Evolutionary conservation across 1,140 invertebrate genomes (phyloP).

Genomic region (Magallana angulata): DNA sequence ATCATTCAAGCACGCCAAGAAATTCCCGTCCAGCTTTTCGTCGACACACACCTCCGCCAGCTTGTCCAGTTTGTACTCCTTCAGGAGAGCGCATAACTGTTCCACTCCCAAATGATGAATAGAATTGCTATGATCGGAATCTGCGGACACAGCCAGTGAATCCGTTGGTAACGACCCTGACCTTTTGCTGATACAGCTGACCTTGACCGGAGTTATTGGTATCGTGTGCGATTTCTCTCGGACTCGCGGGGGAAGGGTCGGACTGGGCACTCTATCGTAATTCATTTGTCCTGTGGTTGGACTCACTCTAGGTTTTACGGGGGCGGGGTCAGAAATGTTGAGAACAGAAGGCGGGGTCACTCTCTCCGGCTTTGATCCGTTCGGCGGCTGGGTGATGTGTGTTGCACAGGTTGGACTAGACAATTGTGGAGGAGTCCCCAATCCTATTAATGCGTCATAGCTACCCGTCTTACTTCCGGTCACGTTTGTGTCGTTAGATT

Average conservation of each 20-base stretch:
- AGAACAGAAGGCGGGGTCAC: too few species aligned
- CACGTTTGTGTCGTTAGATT: too few species aligned
- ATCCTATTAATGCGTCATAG: not conserved
- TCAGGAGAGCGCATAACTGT: not conserved
- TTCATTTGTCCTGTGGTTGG: not conserved
- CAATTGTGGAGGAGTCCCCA: not conserved
- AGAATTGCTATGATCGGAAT: not conserved
- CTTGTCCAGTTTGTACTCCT: constrained; percentile 11
- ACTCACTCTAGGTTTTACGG: not conserved
- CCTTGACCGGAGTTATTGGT: not conserved
- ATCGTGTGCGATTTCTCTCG: not conserved
- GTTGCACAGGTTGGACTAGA: not conserved
- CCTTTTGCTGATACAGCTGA: not conserved
- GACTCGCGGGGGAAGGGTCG: not conserved
- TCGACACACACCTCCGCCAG: not conserved
- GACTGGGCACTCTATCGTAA: not conserved
- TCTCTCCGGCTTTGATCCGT: not conserved
- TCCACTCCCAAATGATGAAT: not conserved
- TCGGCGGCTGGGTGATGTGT: not conserved
- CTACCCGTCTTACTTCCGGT: too few species aligned
- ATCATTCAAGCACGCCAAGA: constrained; percentile 1
- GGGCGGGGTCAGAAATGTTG: too few species aligned
- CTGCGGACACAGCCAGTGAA: not conserved
- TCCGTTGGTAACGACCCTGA: not conserved
- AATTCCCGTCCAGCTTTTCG: not conserved